Evolutionary conservation across 1,140 invertebrate genomes (phyloP).

Genomic region (Formica exsecta): DNA sequence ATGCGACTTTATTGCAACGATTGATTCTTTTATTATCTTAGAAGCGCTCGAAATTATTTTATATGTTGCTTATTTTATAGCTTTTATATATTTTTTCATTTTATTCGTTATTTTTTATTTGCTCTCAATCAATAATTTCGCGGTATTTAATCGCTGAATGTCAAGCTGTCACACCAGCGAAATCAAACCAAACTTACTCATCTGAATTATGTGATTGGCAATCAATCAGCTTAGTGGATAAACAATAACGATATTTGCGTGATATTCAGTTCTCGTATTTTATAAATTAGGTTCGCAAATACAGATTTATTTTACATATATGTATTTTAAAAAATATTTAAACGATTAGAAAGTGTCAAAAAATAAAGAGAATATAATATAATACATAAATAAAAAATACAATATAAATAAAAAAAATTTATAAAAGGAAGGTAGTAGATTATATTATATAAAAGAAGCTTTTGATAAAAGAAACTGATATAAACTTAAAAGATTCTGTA

Average conservation of each 20-base stretch:
- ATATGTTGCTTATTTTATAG: not conserved
- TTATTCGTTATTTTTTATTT: constrained; percentile 36
- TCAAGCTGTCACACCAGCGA: constrained; percentile 24
- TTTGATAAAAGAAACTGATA: not conserved
- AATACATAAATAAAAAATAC: too few relatives aligned
- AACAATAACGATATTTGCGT: constrained; percentile 32
- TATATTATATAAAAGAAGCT: not conserved
- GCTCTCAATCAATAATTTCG: constrained; percentile 52
- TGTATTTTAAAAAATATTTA: constrained; percentile 20
- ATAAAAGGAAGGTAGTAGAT: not conserved
- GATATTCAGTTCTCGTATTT: not conserved
- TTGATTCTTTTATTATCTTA: constrained; percentile 1
- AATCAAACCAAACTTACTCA: constrained; percentile 43
- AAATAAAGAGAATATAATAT: not conserved
- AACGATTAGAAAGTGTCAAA: not conserved
- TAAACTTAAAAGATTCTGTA: not conserved
- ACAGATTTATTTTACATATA: not conserved
- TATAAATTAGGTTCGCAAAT: not conserved
- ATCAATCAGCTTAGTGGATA: constrained; percentile 45
- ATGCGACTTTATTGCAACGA: not conserved
- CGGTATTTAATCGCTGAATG: constrained; percentile 46
- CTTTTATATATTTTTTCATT: not conserved
- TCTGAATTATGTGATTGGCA: constrained; percentile 45
- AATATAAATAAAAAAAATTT: not conserved
- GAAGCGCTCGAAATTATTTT: constrained; percentile 16